A percentile compares a stretch with the other conserved stretches of the same genome.
Conservation (phyloP, 2,888 invertebrate species). For the Ernsta delagoae region DNA sequence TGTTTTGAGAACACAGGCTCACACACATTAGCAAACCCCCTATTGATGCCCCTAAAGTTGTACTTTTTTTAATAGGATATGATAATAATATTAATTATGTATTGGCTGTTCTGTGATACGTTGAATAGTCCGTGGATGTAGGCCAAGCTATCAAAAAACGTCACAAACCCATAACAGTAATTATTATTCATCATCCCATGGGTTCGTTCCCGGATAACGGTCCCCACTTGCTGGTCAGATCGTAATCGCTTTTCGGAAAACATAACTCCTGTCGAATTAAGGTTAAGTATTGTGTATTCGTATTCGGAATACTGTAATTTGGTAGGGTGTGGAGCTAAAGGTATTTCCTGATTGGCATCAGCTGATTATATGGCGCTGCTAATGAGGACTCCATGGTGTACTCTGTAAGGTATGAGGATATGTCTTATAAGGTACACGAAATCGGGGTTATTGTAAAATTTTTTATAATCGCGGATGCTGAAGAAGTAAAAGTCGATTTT, state of each 20-base stretch:
- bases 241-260: constrained; percentile 35
- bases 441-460: neutral
- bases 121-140: neutral
- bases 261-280: constrained; percentile 35
- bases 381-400: constrained; percentile 8
- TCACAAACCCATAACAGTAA: neutral
- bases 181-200: constrained; percentile 21
- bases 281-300: constrained; percentile 34
- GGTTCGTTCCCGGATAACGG: constrained; percentile 18
- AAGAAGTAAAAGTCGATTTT: too few relatives aligned
- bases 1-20: too few relatives aligned
- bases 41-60: too few relatives aligned
- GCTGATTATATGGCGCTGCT: constrained; percentile 19
- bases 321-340: constrained; percentile 12
- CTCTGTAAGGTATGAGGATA: neutral
- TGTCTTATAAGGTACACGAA: neutral
- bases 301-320: constrained; percentile 24
- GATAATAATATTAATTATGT: too few relatives aligned
- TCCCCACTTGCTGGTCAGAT: constrained; percentile 6
- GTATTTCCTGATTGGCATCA: constrained; percentile 25
- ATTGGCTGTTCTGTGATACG: neutral
- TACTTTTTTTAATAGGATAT: too few relatives aligned
- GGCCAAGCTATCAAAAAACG: neutral
- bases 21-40: too few relatives aligned
- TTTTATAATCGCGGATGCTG: too few relatives aligned